Evolutionary conservation across 2,797 vertebrate species (phyloP), one percentile per base, ranked within the genome.

Genomic region (Buphagus erythrorhynchus): DNA sequence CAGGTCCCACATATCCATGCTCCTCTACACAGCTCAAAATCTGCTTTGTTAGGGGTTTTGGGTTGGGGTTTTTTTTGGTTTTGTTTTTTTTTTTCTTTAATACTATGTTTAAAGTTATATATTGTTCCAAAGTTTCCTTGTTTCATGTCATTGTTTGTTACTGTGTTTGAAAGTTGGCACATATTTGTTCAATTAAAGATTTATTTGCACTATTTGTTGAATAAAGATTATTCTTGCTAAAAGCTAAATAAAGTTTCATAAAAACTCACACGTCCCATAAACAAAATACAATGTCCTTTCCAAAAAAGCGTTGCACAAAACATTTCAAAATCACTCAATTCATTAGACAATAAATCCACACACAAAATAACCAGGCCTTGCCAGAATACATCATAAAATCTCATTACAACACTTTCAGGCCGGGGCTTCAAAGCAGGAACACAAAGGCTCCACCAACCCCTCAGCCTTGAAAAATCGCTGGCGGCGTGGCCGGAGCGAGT

Each of bases 141-240:
- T 97, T 97, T 97, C 96, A 96, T 96, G 95, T 95, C 95, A 96
- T 97, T 97, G 95, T 97, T 97, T 94, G 94, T 89, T 91, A 42
- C 95, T 91, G 94, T 76, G 94, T 51, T 97, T 97, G 94, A 96
- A 96, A 97, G 96, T 95, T 95, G 96, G 94, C 95, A 94, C 95
- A 96, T 97, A 96, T 97, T 97, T 97, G 91, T 95, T 97, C 96
- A 95, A 97, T 97, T 97, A 96, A 87, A 94, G 96, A 96, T 95
- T 96, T 97, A 97, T 97, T 97, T 96, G 95, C 95, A 81, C 94
- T 96, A 97, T 97, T 97, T 95, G 96, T 96, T 97, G 96, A 95
- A 97, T 95, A 96, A 97, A 95, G 96, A 97, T 97, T 96, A 96
- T 97, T 96, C 95, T 97, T 96, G 96, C 96, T 97, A 96, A 97